Percentiles rank a stretch among this genome's conserved stretches.
Conservation (phyloP, 64 coral and sea anemone species). For the Porites lutea region DNA sequence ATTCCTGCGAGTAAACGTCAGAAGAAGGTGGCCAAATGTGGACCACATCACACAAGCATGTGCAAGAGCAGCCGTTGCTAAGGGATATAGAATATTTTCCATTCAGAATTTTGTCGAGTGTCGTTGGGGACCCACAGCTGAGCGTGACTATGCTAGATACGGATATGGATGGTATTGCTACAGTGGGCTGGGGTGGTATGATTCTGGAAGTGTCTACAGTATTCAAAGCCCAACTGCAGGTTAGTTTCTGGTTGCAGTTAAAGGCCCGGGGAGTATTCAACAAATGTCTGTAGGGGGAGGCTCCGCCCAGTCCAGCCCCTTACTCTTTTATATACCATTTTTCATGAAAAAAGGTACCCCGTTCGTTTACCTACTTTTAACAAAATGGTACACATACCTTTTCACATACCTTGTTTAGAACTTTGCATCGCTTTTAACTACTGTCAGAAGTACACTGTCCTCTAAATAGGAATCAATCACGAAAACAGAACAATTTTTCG, state of each 20-base stretch:
- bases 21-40: slow-evolving; percentile 9
- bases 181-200: slow-evolving; percentile 14
- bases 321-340: too few relatives aligned
- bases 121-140: slow-evolving; percentile 39
- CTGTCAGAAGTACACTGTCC: too few relatives aligned
- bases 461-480: too few relatives aligned
- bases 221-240: not conserved
- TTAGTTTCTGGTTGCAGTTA: not conserved
- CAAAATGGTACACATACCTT: too few relatives aligned
- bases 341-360: too few relatives aligned
- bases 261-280: not conserved
- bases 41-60: not conserved
- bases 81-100: slow-evolving; percentile 39
- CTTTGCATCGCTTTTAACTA: too few relatives aligned
- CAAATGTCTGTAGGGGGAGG: too few relatives aligned
- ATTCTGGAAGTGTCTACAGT: slow-evolving; percentile 30
- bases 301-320: too few relatives aligned
- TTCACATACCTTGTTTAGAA: too few relatives aligned
- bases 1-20: not conserved
- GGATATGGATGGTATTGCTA: slow-evolving; percentile 15
- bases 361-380: too few relatives aligned
- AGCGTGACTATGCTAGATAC: slow-evolving; percentile 19
- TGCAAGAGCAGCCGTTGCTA: not conserved
- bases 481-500: too few relatives aligned
- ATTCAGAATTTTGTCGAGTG: not conserved